Percentiles rank a stretch among this genome's conserved stretches.
Evolutionary conservation across 2,797 vertebrate species (phyloP).

Genomic region (Parambassis ranga): DNA sequence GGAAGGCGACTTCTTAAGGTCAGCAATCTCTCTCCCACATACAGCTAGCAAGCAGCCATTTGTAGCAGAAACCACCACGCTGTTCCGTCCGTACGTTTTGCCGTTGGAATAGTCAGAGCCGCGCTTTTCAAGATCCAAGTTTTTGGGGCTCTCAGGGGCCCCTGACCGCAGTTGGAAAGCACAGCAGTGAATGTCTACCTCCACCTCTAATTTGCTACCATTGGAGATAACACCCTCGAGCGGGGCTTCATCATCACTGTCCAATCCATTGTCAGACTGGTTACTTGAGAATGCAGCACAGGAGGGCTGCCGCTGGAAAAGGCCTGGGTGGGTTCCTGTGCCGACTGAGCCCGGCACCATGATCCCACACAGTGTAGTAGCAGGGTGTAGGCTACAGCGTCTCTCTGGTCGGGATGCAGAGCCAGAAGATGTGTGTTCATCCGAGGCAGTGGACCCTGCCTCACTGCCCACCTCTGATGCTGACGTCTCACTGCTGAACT

Average conservation of each 20-base stretch:
- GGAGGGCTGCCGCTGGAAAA: slow-evolving; percentile 94
- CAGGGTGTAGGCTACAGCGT: slow-evolving; percentile 91
- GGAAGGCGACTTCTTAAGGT: slow-evolving; percentile 92
- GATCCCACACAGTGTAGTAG: slow-evolving; percentile 74
- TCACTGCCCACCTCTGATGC: slow-evolving; percentile 95
- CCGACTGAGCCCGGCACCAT: slow-evolving; percentile 55
- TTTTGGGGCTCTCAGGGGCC: slow-evolving; percentile 64
- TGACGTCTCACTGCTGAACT: slow-evolving; percentile 93
- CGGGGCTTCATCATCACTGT: slow-evolving; percentile 94
- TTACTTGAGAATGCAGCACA: slow-evolving; percentile 93
- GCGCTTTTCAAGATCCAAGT: slow-evolving; percentile 68
- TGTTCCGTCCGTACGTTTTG: slow-evolving; percentile 87
- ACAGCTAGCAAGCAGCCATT: slow-evolving; percentile 83
- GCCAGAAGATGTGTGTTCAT: slow-evolving; percentile 84
- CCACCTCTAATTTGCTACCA: slow-evolving; percentile 94
- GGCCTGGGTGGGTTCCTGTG: slow-evolving; percentile 60
- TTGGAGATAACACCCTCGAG: slow-evolving; percentile 93
- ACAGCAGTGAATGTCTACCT: slow-evolving; percentile 97
- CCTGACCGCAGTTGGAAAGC: slow-evolving; percentile 85
- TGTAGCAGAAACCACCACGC: slow-evolving; percentile 86
- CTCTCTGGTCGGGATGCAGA: slow-evolving; percentile 84
- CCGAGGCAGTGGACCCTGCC: slow-evolving; percentile 93
- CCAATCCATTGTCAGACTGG: slow-evolving; percentile 95
- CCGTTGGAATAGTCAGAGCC: slow-evolving; percentile 67
- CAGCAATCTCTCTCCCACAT: slow-evolving; percentile 85